A percentile compares a stretch with the other conserved stretches of the same genome.
These are phyloP conservation scores for Lycorma delicatula DNA, from an alignment of 1,140 invertebrate species.

Conservation along the genomic window DNA sequence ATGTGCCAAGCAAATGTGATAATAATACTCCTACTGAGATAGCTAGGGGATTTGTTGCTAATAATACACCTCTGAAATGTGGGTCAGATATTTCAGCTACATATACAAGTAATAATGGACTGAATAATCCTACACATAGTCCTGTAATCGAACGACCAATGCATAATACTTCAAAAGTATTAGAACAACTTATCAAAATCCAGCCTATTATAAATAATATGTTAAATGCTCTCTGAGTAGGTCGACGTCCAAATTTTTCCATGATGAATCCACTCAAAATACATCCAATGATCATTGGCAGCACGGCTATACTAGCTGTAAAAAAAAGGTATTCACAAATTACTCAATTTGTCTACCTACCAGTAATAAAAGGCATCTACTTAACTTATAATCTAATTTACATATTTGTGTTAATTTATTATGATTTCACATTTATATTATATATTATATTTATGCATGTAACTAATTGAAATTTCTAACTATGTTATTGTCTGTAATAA, in stretches of 20 bases:
- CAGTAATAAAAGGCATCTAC: background rate
- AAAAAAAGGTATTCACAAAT: constrained; percentile 22
- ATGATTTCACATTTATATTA: background rate
- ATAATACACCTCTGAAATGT: constrained; percentile 44
- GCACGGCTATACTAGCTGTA: constrained; percentile 46
- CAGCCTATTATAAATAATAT: constrained; percentile 57
- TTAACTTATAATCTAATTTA: background rate
- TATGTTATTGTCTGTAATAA: too few species aligned
- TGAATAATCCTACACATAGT: constrained; percentile 43
- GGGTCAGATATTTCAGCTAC: constrained; percentile 32
- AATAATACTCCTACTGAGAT: constrained; percentile 46
- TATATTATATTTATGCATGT: background rate
- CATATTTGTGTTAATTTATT: background rate
- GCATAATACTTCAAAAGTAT: constrained; percentile 43
- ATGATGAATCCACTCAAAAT: constrained; percentile 49
- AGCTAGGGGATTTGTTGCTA: constrained; percentile 44
- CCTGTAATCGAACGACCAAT: constrained; percentile 58
- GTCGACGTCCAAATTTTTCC: constrained; percentile 56
- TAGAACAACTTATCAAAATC: constrained; percentile 47
- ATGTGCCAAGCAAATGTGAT: constrained; percentile 49
- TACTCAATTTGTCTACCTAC: background rate
- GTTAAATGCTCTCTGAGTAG: constrained; percentile 48
- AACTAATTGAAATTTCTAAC: background rate
- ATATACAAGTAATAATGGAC: constrained; percentile 43
- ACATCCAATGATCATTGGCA: constrained; percentile 51